phyloP scores from a whole-genome alignment of 2,797 vertebrate genomes.

The Sus cebifrons region DNA sequence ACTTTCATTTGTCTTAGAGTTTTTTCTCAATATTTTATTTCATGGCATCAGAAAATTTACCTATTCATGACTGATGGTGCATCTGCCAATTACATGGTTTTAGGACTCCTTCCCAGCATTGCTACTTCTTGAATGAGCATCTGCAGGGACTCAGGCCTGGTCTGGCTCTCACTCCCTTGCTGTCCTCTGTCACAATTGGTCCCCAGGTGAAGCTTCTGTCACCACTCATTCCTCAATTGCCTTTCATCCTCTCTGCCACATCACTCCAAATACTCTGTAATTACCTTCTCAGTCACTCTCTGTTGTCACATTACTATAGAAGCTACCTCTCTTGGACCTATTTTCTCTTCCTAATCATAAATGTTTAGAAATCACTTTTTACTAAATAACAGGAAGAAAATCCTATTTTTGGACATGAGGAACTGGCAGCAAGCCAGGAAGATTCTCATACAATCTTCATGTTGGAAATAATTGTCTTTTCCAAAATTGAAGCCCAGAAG shows the following conservation, averaged over 20 bases:
- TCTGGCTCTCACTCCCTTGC: too few relatives aligned
- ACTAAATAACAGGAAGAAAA: not conserved
- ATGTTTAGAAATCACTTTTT: not conserved
- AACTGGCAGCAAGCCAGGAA: not conserved
- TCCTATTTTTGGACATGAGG: not conserved
- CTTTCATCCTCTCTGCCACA: fast-evolving
- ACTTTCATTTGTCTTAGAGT: too few relatives aligned
- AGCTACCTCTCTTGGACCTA: fast-evolving
- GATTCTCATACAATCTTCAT: not conserved
- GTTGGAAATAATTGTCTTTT: not conserved
- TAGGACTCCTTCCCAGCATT: not conserved
- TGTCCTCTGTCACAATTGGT: too few relatives aligned
- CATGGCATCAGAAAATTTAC: not conserved
- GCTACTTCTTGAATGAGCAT: fast-evolving
- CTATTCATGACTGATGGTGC: too few relatives aligned
- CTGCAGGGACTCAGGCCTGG: not conserved
- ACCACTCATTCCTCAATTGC: fast-evolving
- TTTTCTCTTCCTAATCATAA: not conserved
- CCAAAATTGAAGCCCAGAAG: not conserved
- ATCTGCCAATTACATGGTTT: not conserved
- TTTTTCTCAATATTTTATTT: not conserved
- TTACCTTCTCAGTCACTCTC: not conserved
- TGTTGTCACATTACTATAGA: not conserved
- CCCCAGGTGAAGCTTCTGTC: too few relatives aligned
- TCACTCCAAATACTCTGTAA: fast-evolving